Conservation (phyloP, 53 echinoderm and acorn worm species). For the Paracentrotus lividus region DNA sequence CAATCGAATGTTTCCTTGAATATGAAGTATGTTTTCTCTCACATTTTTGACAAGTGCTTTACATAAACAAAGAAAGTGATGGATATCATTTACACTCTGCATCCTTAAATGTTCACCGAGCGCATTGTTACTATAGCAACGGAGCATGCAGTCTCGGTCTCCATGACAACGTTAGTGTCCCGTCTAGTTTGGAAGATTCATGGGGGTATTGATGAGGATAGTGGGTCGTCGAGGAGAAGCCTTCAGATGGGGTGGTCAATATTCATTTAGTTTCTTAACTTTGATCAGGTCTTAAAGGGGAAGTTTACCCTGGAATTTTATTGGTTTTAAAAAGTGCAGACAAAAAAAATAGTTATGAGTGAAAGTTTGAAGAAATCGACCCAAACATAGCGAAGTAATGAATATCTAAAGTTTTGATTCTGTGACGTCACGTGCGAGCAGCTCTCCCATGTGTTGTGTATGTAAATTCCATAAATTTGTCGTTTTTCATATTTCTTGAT, state of each 20-base stretch:
- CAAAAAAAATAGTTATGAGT: too few relatives aligned
- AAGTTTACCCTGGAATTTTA: too few relatives aligned
- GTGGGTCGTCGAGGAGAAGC: neutral
- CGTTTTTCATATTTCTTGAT: too few relatives aligned
- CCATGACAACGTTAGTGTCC: constrained; percentile 35
- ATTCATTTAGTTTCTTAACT: neutral
- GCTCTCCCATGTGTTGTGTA: too few relatives aligned
- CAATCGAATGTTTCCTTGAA: neutral
- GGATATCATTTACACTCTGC: constrained; percentile 32
- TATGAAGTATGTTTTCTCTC: neutral
- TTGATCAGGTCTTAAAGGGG: neutral
- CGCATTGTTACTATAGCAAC: constrained; percentile 19
- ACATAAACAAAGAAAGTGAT: constrained; percentile 12
- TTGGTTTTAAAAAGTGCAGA: too few relatives aligned
- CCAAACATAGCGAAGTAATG: too few relatives aligned
- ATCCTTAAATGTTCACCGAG: constrained; percentile 29
- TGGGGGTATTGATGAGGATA: constrained; percentile 3
- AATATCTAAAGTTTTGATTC: too few relatives aligned
- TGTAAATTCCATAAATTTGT: too few relatives aligned
- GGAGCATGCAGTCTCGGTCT: constrained; percentile 40
- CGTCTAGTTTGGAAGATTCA: constrained; percentile 20
- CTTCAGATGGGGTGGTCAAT: neutral
- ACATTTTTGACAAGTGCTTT: neutral
- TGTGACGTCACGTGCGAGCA: too few relatives aligned
- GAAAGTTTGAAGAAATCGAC: too few relatives aligned